These are phyloP conservation scores for Allacma fusca DNA, from an alignment of 2,888 invertebrate species.

Conservation along the genomic window DNA sequence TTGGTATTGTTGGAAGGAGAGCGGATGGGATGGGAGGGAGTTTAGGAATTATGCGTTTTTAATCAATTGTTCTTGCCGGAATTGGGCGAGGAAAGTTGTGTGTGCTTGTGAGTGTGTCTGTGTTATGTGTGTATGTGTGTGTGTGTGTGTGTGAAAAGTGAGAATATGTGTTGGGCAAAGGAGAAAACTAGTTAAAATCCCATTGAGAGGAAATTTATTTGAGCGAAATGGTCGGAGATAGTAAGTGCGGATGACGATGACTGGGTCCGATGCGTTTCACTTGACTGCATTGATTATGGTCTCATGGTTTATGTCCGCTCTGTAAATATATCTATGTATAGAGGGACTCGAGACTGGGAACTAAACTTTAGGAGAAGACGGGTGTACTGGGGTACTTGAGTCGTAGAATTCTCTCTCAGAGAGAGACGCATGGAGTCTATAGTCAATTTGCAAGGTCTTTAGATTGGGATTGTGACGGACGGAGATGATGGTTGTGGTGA, in stretches of 20 bases:
- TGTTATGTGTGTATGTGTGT: too few species aligned
- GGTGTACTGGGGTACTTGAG: neutral
- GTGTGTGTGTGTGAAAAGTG: conserved; percentile 22
- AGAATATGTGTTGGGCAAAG: conserved; percentile 5
- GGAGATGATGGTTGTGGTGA: conserved; percentile 38
- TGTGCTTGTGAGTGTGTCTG: too few species aligned
- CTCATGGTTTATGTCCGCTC: conserved; percentile 33
- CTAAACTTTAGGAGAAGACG: too few species aligned
- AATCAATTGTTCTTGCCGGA: too few species aligned
- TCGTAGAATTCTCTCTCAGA: neutral
- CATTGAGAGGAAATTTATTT: conserved; percentile 28
- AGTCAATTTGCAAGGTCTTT: conserved; percentile 44
- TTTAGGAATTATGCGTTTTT: too few species aligned
- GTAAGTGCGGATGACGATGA: conserved; percentile 25
- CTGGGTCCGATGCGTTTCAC: conserved; percentile 40
- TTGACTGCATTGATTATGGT: conserved; percentile 42
- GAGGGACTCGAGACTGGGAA: too few species aligned
- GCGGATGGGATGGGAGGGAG: too few species aligned
- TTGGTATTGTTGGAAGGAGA: too few species aligned
- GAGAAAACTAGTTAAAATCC: conserved; percentile 29
- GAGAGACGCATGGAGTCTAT: neutral
- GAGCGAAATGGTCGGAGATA: conserved; percentile 16
- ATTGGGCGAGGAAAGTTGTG: too few species aligned
- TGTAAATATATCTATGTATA: neutral
- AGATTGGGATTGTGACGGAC: conserved; percentile 3